phyloP scores from a whole-genome alignment of 2,113 vertebrate genomes.

The Daphoenositta chrysoptera region DNA sequence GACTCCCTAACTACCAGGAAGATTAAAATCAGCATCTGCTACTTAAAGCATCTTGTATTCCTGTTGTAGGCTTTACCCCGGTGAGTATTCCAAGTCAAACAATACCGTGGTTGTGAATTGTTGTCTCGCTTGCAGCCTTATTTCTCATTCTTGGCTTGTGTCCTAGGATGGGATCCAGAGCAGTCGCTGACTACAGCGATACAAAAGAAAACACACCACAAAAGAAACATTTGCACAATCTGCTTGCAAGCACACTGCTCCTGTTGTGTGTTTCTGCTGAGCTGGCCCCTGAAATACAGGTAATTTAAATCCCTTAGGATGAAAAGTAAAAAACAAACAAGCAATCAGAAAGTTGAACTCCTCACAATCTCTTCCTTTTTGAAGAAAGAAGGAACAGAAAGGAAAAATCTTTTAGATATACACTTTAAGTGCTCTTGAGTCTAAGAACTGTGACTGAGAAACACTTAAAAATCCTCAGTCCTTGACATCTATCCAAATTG shows the following conservation, averaged over 20 bases:
- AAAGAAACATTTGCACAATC: slow-evolving; percentile 23
- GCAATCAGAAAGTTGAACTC: neutral
- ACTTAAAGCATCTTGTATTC: slow-evolving; percentile 32
- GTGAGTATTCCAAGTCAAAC: slow-evolving; percentile 33
- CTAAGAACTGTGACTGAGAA: neutral
- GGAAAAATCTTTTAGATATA: neutral
- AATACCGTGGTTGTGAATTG: slow-evolving; percentile 28
- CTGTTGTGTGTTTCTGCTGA: neutral
- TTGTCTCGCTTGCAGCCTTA: slow-evolving; percentile 33
- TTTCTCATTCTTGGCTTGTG: slow-evolving; percentile 38
- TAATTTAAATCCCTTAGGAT: neutral
- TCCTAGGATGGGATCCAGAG: slow-evolving; percentile 30
- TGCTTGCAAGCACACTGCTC: neutral
- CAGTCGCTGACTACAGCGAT: neutral
- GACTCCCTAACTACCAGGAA: neutral
- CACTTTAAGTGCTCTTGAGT: neutral
- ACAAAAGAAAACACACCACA: slow-evolving; percentile 16
- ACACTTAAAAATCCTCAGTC: neutral
- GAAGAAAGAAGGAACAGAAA: neutral
- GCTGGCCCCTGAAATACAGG: neutral
- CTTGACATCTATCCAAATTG: neutral
- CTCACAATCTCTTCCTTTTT: neutral
- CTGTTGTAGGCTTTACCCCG: neutral
- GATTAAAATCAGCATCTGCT: slow-evolving; percentile 36
- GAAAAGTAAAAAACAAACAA: neutral